Base-by-base conservation (phyloP, 2,797 vertebrate genomes). In the Morus bassanus region DNA sequence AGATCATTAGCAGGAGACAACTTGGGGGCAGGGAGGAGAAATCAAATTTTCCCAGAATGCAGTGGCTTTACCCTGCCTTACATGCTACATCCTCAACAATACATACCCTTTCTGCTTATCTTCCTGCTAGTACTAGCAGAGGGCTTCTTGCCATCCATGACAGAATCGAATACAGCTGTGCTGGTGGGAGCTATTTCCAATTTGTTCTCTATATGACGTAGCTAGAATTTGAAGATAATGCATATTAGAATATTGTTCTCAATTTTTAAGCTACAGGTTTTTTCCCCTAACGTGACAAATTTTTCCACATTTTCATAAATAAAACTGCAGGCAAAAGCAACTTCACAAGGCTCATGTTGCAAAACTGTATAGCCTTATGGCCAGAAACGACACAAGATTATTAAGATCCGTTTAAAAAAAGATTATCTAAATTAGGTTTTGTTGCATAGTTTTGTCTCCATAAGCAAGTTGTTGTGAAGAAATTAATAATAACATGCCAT, bases 171-270 rank as follows among this genome's bases (percentile, higher is more conserved):
- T 19, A 98, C 89, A 86, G 98, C 98, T 15, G 98, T 98, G 88
- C 98, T 98, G 75, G 97, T 98, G 85, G 99, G 98, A 64, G 90
- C 93, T 85, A 99, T 98, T 98, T 99, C 99, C 97, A 99, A 93
- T 88, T 98, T 99, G 97, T 99, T 99, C 98, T 99, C 99, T 98
- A 99, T 99, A 79, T 99, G 99, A 94, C 98, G 98, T 92, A 99
- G 97, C 99, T 99, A 89, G 85, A 97, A 90, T 95, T 78, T 56
- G 28, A 96, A 93, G 87, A 96, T 37, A 92, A 48, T n/a, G 37
- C 39, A 91, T 81, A 72, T 95, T 54, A 85, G 18, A 67, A 83
- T 23, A 57, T 0, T 30, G 11, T 13, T 83, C 64, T 31, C 25
- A 31, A 10, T 27, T 89, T 83, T 85, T 43, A 92, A 85, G 39